Conservation (phyloP, 1,140 invertebrate genomes). For the Aphidius gifuensis region DNA sequence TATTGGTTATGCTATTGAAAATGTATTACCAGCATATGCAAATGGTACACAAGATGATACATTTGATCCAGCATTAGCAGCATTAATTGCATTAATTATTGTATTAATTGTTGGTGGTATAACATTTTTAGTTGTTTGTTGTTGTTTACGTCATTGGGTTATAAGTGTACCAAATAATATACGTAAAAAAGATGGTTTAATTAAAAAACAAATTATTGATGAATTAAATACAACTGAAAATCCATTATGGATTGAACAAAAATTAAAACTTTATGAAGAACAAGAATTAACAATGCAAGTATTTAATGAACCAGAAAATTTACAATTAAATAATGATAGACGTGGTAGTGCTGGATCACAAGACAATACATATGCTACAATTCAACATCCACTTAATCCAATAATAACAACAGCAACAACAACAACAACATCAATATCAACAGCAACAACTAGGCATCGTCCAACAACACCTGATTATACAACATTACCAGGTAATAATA, state of each 20-base stretch:
- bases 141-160: conserved; percentile 81
- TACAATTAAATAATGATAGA: conserved; percentile 52
- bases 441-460: conserved; percentile 50
- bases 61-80: conserved; percentile 82
- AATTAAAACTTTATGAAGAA: conserved; percentile 86
- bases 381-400: conserved; percentile 59
- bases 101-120: conserved; percentile 83
- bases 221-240: conserved; percentile 87
- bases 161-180: conserved; percentile 65
- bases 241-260: conserved; percentile 91
- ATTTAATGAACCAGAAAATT: conserved; percentile 73
- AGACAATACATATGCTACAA: conserved; percentile 86
- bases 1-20: conserved; percentile 77
- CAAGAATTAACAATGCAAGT: conserved; percentile 92
- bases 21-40: conserved; percentile 67
- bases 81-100: conserved; percentile 79
- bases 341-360: conserved; percentile 57
- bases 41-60: conserved; percentile 61
- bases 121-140: conserved; percentile 83
- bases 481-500: conserved; percentile 60
- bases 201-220: conserved; percentile 77
- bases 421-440: too few species aligned
- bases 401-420: too few species aligned
- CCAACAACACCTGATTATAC: conserved; percentile 69
- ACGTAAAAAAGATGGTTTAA: conserved; percentile 76